Base-by-base conservation (phyloP, 1,140 invertebrate species). In the Arion vulgaris region DNA sequence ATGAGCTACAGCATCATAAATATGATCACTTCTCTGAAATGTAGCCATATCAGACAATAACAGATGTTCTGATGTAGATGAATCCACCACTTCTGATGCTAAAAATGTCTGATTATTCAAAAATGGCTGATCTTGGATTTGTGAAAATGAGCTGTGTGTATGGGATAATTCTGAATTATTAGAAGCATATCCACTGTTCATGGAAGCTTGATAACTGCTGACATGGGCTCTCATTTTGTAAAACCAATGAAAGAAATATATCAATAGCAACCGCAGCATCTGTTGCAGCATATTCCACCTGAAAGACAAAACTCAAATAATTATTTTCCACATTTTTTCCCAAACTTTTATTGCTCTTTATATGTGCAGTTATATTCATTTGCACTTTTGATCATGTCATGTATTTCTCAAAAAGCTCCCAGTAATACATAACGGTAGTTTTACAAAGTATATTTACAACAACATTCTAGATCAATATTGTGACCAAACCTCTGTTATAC, bases 221-320 rank as follows among this genome's bases (percentile, higher is more conserved):
- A 23, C 28, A 13, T 71, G 28, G 71, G 74, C 17, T 45, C 39
- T n/a, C 88, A 68, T 73, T 89, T 90, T 17, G 82, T 81, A 57
- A 85, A 49, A 90, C 81, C 32, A 90, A 62, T 26, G 82, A 72
- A 17, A 93, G 91, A 85, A 95, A 96, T 86, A 96, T 94, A 84
- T 94, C 94, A 45, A 96, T 93, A 51, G 95, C 94, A 39, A 94
- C 94, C 82, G 95, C 92, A 0, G 95, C 95, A 93, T 96, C 95
- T 53, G 93, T 93, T 15, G 95, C 95, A 23, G 95, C 96, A 92
- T 96, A 96, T 7, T 93, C 89, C 13, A 95, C 92, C 92, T 96
- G 95, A 15, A 38, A 79, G 53, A 79, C 34, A 28, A 5, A 13
- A 79, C 28, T 26, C 28, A 66, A 45, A 57, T 15, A 77, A 36